phyloP scores from a whole-genome alignment of 2,113 vertebrate genomes.

The Tyto alba region DNA sequence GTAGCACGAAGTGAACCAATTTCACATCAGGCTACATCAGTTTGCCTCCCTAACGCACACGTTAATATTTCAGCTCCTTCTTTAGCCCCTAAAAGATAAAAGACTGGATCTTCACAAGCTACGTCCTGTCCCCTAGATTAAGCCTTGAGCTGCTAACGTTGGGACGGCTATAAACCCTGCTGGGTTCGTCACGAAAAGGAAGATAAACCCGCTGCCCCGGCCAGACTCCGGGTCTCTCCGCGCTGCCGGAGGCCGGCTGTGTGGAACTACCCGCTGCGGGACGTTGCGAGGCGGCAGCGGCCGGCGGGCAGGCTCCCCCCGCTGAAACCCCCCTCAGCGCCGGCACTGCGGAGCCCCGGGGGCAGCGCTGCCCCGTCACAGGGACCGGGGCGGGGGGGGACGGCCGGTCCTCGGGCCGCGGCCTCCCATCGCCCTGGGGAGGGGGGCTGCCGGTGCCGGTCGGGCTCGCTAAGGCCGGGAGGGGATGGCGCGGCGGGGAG shows the following conservation, averaged over 20 bases:
- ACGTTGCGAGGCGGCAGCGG: neutral
- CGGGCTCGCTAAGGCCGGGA: neutral
- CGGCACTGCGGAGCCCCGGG: neutral
- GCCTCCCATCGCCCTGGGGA: neutral
- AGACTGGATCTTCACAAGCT: neutral
- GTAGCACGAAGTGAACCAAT: fast-evolving
- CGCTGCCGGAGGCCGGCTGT: neutral
- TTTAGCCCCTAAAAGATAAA: neutral
- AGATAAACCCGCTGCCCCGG: neutral
- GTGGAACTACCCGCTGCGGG: neutral
- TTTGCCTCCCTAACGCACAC: neutral
- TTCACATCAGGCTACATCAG: neutral
- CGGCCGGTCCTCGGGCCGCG: neutral
- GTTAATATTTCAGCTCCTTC: fast-evolving
- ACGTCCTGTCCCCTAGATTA: neutral
- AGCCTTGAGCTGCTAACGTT: neutral
- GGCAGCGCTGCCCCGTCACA: neutral
- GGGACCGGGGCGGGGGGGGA: neutral
- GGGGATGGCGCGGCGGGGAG: neutral
- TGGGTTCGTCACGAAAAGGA: neutral
- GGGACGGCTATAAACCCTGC: neutral
- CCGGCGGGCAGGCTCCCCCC: neutral
- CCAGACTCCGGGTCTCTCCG: neutral
- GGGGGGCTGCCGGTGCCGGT: no score
- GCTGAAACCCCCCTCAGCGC: neutral